Evolutionary conservation across 2,797 vertebrate genomes (phyloP), one percentile per base, ranked within the genome.

Genomic region (Sparus aurata): DNA sequence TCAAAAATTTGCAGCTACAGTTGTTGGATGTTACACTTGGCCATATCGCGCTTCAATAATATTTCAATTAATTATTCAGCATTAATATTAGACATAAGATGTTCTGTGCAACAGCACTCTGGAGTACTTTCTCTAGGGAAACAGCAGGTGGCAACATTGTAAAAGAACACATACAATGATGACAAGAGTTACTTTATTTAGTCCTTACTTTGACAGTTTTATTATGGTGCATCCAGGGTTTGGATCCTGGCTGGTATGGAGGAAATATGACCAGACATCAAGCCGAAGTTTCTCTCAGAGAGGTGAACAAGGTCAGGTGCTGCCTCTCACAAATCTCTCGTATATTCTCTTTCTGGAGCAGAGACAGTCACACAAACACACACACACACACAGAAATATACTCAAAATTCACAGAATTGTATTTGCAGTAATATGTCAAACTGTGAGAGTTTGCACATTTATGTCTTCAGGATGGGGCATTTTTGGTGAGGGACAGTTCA

Each of bases 401-500:
- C 22, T 50, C 6, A 46, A 25, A 52, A 52, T 30, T 55, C 3
- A 66, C 12, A 49, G 4, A 2, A 41, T 27, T 27, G 9, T 22
- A 17, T 43, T 60, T 38, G 22, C 12, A 57, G 22, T 50, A 46
- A 68, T 2, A 66, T 25, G 3, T 43, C 2, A 65, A 62, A 73
- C 38, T 10, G 20, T 54, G 17, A 13, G 55, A 2, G 1, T 46
- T 1, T 79, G 12, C 55, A 25, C 15, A 2, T 73, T 8, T 55
- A 8, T 75, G 38, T 66, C 18, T 62, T 67, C 30, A 87, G 97
- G 96, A 97, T 59, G 97, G 97, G 53, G 92, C 97, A 1, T 98
- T 96, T 80, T 86, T 98, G 82, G 96, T 97, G 71, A 96, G 97
- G 85, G 96, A 98, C 91, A 98, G 96, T 90, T 96, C 96, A 23